phyloP scores from a whole-genome alignment of 2,113 vertebrate genomes.

The Catharus bicknelli region DNA sequence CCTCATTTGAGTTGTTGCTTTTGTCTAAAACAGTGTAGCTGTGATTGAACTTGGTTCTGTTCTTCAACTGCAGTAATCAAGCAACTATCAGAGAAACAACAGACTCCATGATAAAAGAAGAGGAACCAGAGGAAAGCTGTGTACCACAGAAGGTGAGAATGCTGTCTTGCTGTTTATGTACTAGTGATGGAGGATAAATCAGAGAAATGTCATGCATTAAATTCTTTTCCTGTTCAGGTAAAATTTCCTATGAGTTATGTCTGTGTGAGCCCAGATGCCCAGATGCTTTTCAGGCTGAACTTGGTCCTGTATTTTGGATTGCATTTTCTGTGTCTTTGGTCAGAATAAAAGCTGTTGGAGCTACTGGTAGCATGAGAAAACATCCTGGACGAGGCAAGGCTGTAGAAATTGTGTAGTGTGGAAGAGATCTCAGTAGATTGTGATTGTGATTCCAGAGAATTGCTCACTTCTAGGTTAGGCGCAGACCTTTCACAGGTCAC shows the following conservation, averaged over 20 bases:
- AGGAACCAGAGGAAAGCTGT: not conserved
- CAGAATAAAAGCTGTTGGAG: not conserved
- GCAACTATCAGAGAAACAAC: not conserved
- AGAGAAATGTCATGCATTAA: not conserved
- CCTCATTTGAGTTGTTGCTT: not conserved
- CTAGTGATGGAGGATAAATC: not conserved
- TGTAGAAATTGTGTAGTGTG: not conserved
- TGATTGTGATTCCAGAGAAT: not conserved
- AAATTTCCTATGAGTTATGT: not conserved
- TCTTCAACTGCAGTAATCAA: slow-evolving; percentile 25
- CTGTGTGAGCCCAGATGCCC: not conserved
- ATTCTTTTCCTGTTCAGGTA: not conserved
- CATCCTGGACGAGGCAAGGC: not conserved
- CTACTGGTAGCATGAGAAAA: not conserved
- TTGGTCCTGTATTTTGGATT: not conserved
- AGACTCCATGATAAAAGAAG: not conserved
- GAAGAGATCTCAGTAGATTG: not conserved
- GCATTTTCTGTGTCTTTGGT: not conserved
- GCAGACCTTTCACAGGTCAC: not conserved
- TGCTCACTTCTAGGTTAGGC: not conserved
- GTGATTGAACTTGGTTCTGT: not conserved
- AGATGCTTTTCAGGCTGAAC: rapidly evolving
- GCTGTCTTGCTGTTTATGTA: not conserved
- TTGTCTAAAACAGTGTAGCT: not conserved
- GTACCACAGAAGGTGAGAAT: slow-evolving; percentile 40